Percentiles rank a stretch among this genome's conserved stretches.
Conservation (phyloP, 2,888 invertebrate species). For the Geotrupes spiniger region DNA sequence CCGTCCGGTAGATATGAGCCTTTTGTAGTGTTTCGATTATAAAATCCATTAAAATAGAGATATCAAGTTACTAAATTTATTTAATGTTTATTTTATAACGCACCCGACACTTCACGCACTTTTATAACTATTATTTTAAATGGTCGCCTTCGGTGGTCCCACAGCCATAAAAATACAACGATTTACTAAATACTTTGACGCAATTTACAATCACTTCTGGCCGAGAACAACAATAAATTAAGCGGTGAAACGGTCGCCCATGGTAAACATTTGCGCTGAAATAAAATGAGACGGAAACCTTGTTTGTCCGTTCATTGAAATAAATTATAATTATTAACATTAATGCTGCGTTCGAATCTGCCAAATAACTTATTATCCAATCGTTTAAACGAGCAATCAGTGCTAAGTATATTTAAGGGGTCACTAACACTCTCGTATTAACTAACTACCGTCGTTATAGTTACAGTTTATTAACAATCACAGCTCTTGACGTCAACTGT, state of each 20-base stretch:
- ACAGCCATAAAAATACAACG: conserved; percentile 18
- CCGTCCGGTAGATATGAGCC: too few relatives aligned
- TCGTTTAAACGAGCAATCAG: conserved; percentile 35
- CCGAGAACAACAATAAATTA: conserved; percentile 19
- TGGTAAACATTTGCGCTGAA: conserved; percentile 17
- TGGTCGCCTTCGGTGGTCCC: conserved; percentile 21
- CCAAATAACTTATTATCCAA: conserved; percentile 31
- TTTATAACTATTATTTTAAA: conserved; percentile 19
- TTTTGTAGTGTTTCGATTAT: background rate
- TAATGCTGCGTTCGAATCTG: too few relatives aligned
- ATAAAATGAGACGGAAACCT: background rate
- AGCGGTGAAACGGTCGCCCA: conserved; percentile 9
- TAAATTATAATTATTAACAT: too few relatives aligned
- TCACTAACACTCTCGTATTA: conserved; percentile 34
- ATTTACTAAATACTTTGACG: conserved; percentile 13
- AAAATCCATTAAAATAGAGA: conserved; percentile 20
- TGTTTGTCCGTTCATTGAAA: too few relatives aligned
- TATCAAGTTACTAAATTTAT: conserved; percentile 22
- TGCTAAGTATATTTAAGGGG: conserved; percentile 35
- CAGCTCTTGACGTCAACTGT: conserved; percentile 32
- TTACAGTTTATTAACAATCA: conserved; percentile 30
- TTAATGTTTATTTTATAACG: conserved; percentile 19
- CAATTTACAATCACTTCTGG: conserved; percentile 6
- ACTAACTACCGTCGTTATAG: conserved; percentile 30
- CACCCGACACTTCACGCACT: conserved; percentile 15